Percentiles rank a stretch among this genome's conserved stretches.
These are phyloP conservation scores for Tenebrio molitor DNA, from an alignment of 1,140 invertebrate genomes.

Conservation along the genomic window DNA sequence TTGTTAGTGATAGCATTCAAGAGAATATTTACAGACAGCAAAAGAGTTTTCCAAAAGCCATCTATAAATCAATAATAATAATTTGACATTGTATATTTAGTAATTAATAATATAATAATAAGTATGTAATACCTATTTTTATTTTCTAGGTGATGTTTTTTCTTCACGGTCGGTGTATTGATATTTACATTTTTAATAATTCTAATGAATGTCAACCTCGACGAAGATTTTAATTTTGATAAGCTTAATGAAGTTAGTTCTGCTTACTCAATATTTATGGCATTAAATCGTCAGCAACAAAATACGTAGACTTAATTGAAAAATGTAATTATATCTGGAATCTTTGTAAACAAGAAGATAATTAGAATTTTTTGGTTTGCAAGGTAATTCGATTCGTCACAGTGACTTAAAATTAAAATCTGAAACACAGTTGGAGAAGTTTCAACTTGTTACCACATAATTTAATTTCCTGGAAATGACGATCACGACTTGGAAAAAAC, in stretches of 20 bases:
- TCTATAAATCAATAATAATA: too few relatives aligned
- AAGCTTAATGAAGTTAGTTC: slow-evolving; percentile 27
- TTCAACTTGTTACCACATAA: slow-evolving; percentile 24
- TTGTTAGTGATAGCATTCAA: too few relatives aligned
- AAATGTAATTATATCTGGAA: slow-evolving; percentile 28
- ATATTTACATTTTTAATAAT: too few relatives aligned
- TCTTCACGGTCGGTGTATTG: too few relatives aligned
- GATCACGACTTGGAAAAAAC: neutral
- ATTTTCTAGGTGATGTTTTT: too few relatives aligned
- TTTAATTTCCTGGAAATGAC: slow-evolving; percentile 11
- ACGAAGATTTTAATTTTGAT: slow-evolving; percentile 32
- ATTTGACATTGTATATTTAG: too few relatives aligned
- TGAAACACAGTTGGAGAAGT: slow-evolving; percentile 23
- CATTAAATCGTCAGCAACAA: slow-evolving; percentile 3
- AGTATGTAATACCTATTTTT: too few relatives aligned
- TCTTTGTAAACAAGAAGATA: slow-evolving; percentile 39
- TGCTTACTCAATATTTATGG: slow-evolving; percentile 27
- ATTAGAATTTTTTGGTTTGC: slow-evolving; percentile 35
- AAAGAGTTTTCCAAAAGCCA: too few relatives aligned
- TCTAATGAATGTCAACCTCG: slow-evolving; percentile 4
- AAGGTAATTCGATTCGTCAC: slow-evolving; percentile 26
- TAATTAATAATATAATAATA: too few relatives aligned
- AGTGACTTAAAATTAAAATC: slow-evolving; percentile 30
- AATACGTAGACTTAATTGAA: slow-evolving; percentile 21
- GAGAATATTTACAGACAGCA: too few relatives aligned